Conservation (phyloP, 2,797 vertebrate species). For the Gymnothorax reevesii region DNA sequence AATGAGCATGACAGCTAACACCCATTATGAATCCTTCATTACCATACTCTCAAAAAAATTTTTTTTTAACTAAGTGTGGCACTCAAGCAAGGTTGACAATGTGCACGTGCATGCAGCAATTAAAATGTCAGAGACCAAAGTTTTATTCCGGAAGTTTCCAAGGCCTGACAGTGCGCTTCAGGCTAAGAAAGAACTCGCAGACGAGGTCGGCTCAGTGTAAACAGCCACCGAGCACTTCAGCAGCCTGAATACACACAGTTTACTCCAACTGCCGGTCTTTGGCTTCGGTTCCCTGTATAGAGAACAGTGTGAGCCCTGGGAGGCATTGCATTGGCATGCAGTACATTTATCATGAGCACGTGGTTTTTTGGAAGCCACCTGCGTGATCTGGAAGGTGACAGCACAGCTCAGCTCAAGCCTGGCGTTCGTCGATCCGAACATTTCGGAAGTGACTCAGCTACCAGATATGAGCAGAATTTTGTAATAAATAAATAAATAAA, state of each 20-base stretch:
- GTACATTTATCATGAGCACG: neutral
- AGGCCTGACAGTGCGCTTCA: neutral
- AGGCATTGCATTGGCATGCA: neutral
- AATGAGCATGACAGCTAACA: neutral
- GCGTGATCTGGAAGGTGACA: conserved; percentile 33
- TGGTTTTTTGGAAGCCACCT: neutral
- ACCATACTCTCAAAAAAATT: neutral
- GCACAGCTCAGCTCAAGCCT: conserved; percentile 51
- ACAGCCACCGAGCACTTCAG: neutral
- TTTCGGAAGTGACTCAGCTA: conserved; percentile 66
- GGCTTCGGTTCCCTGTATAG: neutral
- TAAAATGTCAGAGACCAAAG: neutral
- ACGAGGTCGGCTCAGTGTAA: neutral
- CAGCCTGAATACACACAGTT: neutral
- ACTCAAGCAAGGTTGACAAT: neutral
- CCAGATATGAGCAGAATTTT: conserved; percentile 54
- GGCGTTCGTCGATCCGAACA: conserved; percentile 63
- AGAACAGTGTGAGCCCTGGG: neutral
- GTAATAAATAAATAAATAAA: conserved; percentile 39
- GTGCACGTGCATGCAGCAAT: neutral
- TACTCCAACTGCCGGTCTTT: neutral
- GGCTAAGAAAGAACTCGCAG: neutral
- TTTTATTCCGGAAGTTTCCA: neutral
- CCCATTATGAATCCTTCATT: neutral
- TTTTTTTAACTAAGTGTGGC: neutral